Evolutionary conservation across 2,888 invertebrate species (phyloP).

Genomic region (Digitonthophagus gazella): DNA sequence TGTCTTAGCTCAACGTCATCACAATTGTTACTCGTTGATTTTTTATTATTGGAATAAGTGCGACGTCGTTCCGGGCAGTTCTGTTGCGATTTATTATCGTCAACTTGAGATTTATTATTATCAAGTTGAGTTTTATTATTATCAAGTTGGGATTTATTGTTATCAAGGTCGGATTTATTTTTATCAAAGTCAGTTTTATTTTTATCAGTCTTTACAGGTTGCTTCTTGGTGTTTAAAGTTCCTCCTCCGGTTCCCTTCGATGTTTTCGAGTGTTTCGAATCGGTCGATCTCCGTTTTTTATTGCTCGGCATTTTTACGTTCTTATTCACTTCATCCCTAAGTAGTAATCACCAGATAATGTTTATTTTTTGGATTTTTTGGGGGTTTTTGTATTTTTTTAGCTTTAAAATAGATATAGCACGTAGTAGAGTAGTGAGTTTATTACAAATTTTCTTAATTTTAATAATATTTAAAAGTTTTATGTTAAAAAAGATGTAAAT

Average conservation of each 20-base stretch:
- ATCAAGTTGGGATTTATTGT: conserved; percentile 3
- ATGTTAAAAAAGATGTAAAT: no score
- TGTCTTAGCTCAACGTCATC: conserved; percentile 14
- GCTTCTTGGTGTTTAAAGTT: neutral
- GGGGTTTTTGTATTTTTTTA: neutral
- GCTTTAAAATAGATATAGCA: no score
- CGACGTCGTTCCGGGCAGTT: neutral
- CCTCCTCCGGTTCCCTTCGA: neutral
- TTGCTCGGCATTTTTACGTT: neutral
- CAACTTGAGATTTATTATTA: neutral
- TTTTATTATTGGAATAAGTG: conserved; percentile 8
- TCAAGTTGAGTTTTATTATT: neutral
- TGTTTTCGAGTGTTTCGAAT: neutral
- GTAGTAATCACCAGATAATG: neutral
- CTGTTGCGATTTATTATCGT: neutral
- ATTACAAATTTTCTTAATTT: no score
- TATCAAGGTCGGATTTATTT: neutral
- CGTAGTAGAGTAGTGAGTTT: no score
- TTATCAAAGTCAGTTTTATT: neutral
- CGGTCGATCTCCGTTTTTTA: neutral
- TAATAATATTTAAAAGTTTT: no score
- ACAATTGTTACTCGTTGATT: neutral
- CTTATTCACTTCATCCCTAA: neutral
- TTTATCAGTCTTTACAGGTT: conserved; percentile 1
- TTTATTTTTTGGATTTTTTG: neutral